Evolutionary conservation across 2,797 vertebrate genomes (phyloP).

Genomic region (Leptodactylus fallax): DNA sequence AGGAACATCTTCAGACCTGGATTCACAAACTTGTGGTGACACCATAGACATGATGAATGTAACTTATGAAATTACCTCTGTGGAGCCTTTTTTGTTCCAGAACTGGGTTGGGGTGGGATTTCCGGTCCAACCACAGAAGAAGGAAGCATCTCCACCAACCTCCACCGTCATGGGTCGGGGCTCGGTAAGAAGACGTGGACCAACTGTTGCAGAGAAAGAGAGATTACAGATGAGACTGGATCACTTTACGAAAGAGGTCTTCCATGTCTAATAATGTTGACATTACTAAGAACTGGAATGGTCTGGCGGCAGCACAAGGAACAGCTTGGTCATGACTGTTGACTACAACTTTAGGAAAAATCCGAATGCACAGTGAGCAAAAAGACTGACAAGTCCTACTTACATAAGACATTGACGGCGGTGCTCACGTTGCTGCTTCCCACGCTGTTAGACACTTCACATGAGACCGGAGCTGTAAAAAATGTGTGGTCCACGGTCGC

Average conservation of each 20-base stretch:
- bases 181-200: conserved; percentile 84
- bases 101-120: conserved; percentile 90
- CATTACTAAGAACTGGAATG: too few species aligned
- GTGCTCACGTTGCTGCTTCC: conserved; percentile 92
- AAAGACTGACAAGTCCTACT: conserved; percentile 69
- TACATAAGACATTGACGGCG: conserved; percentile 89
- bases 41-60: background rate
- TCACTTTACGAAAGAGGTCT: background rate
- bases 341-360: too few species aligned
- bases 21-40: background rate
- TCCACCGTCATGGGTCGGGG: conserved; percentile 85
- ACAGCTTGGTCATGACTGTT: background rate
- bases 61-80: conserved; percentile 74
- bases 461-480: conserved; percentile 90
- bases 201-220: conserved; percentile 75
- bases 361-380: too few species aligned
- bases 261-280: background rate
- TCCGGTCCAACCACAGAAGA: conserved; percentile 89
- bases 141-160: conserved; percentile 84
- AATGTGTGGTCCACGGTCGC: conserved; percentile 88
- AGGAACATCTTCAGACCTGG: background rate
- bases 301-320: background rate
- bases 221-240: background rate
- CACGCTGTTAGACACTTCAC: conserved; percentile 90
- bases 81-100: conserved; percentile 87